Percentiles rank a stretch among this genome's conserved stretches.
Evolutionary conservation across 2,888 invertebrate species (phyloP).

Genomic region (Neocrepidodera transversa): DNA sequence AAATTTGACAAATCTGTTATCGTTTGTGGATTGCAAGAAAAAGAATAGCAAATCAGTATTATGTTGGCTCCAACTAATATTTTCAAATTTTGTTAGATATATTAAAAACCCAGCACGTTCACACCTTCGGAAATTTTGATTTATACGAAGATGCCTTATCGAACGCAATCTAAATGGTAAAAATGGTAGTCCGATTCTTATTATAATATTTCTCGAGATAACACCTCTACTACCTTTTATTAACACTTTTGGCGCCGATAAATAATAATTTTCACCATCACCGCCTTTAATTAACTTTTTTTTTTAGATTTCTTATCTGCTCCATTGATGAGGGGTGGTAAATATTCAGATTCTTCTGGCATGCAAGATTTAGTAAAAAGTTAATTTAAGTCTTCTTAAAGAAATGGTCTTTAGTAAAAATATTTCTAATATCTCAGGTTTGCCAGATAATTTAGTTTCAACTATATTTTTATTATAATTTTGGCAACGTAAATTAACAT

Average conservation of each 20-base stretch:
- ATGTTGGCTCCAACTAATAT: too few species aligned
- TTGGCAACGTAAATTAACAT: too few species aligned
- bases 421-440: too few species aligned
- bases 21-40: too few species aligned
- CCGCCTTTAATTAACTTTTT: slow-evolving; percentile 35
- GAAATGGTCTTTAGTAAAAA: too few species aligned
- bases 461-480: too few species aligned
- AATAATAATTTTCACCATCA: slow-evolving; percentile 49
- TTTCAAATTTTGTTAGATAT: too few species aligned
- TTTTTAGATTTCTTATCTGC: slow-evolving; percentile 5
- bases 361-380: neutral
- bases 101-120: slow-evolving; percentile 38
- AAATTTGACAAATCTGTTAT: too few species aligned
- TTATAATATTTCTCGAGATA: slow-evolving; percentile 53
- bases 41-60: too few species aligned
- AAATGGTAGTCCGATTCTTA: slow-evolving; percentile 55
- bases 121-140: slow-evolving; percentile 53
- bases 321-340: slow-evolving; percentile 44
- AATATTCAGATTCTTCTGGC: slow-evolving; percentile 21
- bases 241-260: slow-evolving; percentile 54
- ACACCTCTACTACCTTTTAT: slow-evolving; percentile 51
- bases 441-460: too few species aligned
- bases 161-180: slow-evolving; percentile 57
- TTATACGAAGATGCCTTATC: slow-evolving; percentile 54
- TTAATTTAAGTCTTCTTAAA: neutral